Evolutionary conservation across 2,113 vertebrate species (phyloP), one percentile per base, ranked within the genome.

Genomic region (Centropus bengalensis): DNA sequence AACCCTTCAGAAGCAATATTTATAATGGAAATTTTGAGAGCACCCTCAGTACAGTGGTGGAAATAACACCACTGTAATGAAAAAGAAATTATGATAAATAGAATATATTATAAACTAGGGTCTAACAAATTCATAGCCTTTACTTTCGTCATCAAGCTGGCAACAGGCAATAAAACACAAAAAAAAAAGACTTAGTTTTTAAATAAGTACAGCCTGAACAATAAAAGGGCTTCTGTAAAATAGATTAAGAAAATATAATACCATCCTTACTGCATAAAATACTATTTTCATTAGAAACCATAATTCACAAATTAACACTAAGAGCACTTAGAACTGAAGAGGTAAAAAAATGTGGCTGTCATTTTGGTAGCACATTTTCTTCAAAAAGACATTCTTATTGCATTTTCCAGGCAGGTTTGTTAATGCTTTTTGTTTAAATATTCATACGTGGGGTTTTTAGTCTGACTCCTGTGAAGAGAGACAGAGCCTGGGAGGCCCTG

Each of bases 31-130:
- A 86, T 94, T 96, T 91, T 97, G 96, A 97, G 95, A 97, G 91
- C 63, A 89, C 78, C 66, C 84, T 94, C 95, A 93, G 69, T 89
- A 92, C 62, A 78, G 64, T 20, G 9, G 84, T 69, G 91, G 90
- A 96, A 95, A 95, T 91, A 95, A 93, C 90, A 94, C 82, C 33
- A 62, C 49, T 79, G n/a, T 94, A 96, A 97, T 97, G 88, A 95
- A 96, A 96, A 97, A 95, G 90, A 92, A 97, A 97, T 91, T 45
- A 94, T 96, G 90, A 96, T 94, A 96, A 97, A 94, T 86, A 96
- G 96, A 96, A 95, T 96, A 85, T 85, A 94, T 97, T 97, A 96
- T 93, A 96, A 96, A 95, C 81, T 73, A 88, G 79, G 71, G 90
- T 93, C 93, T 96, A 94, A 88, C 93, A 93, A 95, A 96, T 97